Conservation (phyloP, 2,113 vertebrate species). For the Lipotes vexillifer region DNA sequence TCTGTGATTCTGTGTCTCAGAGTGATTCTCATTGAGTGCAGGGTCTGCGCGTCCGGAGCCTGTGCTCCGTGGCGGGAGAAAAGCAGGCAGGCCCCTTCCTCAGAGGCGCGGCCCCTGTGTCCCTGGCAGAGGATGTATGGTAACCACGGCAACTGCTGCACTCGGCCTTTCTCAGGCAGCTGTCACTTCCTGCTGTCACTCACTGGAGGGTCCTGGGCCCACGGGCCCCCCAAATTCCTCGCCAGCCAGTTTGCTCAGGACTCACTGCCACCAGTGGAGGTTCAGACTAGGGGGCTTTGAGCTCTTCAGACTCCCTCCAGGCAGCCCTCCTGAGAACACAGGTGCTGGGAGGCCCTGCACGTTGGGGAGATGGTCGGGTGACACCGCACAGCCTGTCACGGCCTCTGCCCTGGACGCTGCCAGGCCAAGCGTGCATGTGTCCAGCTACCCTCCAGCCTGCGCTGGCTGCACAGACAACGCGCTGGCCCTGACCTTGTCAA, state of each 20-base stretch:
- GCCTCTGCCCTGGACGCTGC: accelerated
- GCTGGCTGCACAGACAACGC: accelerated
- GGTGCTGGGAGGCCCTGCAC: background rate
- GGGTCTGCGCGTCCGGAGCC: too few relatives aligned
- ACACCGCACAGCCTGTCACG: background rate
- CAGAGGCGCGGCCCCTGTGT: background rate
- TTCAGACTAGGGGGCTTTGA: background rate
- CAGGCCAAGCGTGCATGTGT: accelerated
- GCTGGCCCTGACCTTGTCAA: background rate
- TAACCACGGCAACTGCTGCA: background rate
- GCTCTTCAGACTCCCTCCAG: background rate
- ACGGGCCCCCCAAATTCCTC: background rate
- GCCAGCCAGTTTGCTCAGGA: background rate
- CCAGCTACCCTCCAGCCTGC: background rate
- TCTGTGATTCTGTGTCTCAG: background rate
- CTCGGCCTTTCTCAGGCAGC: background rate
- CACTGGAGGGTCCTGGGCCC: background rate
- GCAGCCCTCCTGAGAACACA: background rate
- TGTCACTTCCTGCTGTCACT: background rate
- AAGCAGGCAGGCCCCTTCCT: background rate
- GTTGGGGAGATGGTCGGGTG: background rate
- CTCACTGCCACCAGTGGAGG: background rate
- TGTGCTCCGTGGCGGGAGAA: background rate
- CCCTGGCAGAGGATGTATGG: too few relatives aligned
- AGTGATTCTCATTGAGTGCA: background rate